Evolutionary conservation across 1,140 invertebrate species (phyloP).

Genomic region (Micrasema longulum): DNA sequence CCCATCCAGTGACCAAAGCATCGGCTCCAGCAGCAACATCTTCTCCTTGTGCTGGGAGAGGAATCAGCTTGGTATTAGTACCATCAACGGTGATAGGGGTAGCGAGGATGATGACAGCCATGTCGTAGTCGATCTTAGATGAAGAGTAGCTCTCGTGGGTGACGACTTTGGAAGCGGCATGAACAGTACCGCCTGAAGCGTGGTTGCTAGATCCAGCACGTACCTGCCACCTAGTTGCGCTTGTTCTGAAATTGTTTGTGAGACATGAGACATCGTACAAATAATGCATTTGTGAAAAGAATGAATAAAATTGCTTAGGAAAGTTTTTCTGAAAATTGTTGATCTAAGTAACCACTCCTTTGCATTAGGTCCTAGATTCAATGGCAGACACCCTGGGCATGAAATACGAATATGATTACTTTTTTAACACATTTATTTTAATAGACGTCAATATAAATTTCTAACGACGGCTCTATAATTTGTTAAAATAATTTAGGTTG

Average conservation of each 20-base stretch:
- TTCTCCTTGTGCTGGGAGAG: slow-evolving; percentile 49
- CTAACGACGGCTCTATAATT: too few relatives aligned
- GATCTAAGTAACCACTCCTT: too few relatives aligned
- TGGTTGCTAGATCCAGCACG: slow-evolving; percentile 43
- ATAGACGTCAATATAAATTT: too few relatives aligned
- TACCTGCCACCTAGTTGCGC: slow-evolving; percentile 28
- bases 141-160: slow-evolving; percentile 16
- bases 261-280: too few relatives aligned
- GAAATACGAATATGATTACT: too few relatives aligned
- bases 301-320: too few relatives aligned
- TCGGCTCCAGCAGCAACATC: slow-evolving; percentile 52
- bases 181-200: slow-evolving; percentile 32
- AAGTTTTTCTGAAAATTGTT: too few relatives aligned
- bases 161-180: slow-evolving; percentile 4
- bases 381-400: too few relatives aligned
- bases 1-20: slow-evolving; percentile 62
- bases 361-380: too few relatives aligned
- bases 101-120: slow-evolving; percentile 29
- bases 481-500: too few relatives aligned
- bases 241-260: slow-evolving; percentile 33
- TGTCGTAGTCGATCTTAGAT: slow-evolving; percentile 33
- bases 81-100: slow-evolving; percentile 12
- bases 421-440: too few relatives aligned
- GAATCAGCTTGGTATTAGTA: not conserved
- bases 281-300: too few relatives aligned